phyloP scores from a whole-genome alignment of 2,797 vertebrate species.

The Pangasius mekongensis region DNA sequence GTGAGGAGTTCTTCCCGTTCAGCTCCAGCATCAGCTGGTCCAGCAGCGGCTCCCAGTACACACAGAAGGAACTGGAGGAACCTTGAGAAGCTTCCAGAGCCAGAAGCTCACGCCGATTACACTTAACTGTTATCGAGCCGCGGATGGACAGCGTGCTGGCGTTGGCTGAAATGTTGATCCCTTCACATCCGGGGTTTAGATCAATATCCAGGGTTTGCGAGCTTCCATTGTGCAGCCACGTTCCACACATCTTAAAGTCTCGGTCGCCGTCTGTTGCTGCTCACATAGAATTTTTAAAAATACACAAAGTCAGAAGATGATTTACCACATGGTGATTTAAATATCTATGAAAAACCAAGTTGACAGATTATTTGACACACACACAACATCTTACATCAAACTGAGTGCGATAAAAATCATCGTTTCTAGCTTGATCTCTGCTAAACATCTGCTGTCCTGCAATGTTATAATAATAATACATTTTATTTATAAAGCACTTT shows the following conservation, averaged over 20 bases:
- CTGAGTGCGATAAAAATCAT: neutral
- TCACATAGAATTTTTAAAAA: conserved; percentile 31
- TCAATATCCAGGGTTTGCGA: conserved; percentile 49
- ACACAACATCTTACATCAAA: neutral
- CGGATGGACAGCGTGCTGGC: conserved; percentile 62
- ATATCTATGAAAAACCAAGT: neutral
- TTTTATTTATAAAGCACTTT: too few relatives aligned
- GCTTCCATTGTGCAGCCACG: conserved; percentile 62
- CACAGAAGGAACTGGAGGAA: conserved; percentile 60
- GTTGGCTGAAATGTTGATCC: conserved; percentile 65
- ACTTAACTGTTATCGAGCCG: conserved; percentile 66
- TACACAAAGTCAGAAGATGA: neutral
- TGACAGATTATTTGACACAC: neutral
- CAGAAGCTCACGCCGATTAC: neutral
- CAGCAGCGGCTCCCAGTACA: conserved; percentile 75
- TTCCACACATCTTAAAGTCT: conserved; percentile 70
- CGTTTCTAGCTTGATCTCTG: neutral
- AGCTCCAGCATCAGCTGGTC: conserved; percentile 71
- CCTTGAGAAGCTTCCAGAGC: rapidly evolving
- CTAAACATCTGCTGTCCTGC: too few relatives aligned
- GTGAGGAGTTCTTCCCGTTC: neutral
- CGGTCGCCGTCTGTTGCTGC: conserved; percentile 61
- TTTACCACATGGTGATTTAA: neutral
- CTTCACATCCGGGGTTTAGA: conserved; percentile 65
- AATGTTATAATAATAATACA: too few relatives aligned